phyloP scores from a whole-genome alignment of 2,797 vertebrate genomes.

The Myotis pilosus region DNA sequence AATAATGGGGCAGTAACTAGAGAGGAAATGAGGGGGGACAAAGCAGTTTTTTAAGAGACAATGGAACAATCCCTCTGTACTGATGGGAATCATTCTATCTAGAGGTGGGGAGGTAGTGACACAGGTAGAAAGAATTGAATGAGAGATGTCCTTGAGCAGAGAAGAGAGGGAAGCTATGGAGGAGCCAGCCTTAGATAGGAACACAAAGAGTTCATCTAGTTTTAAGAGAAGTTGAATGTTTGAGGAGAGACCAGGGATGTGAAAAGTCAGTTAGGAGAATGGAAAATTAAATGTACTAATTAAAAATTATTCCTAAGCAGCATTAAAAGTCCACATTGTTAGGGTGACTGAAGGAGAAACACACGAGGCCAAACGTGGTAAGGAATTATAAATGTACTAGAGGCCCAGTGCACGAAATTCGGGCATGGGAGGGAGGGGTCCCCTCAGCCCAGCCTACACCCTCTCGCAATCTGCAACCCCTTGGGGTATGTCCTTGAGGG shows the following conservation, averaged over 20 bases:
- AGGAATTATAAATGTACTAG: too few relatives aligned
- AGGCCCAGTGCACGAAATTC: too few relatives aligned
- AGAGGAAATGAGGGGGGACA: background rate
- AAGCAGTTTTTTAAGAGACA: background rate
- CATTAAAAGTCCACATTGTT: background rate
- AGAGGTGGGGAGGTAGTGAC: background rate
- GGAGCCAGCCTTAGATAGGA: background rate
- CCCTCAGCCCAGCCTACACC: too few relatives aligned
- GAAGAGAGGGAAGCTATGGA: background rate
- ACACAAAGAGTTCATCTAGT: background rate
- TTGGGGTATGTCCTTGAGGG: too few relatives aligned
- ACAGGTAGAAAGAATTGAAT: background rate
- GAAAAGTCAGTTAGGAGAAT: background rate
- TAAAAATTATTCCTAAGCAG: background rate
- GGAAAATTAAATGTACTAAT: background rate
- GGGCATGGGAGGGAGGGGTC: fast-evolving
- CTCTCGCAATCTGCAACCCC: too few relatives aligned
- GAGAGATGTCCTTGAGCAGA: background rate
- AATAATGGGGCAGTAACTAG: background rate
- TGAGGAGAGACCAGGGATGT: background rate
- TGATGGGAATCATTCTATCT: background rate
- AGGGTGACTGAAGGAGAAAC: too few relatives aligned
- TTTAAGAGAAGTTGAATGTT: background rate
- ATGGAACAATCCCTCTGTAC: background rate
- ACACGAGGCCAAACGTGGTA: too few relatives aligned